These are phyloP conservation scores for Procambarus clarkii DNA, from an alignment of 1,140 invertebrate species.

Conservation along the genomic window DNA sequence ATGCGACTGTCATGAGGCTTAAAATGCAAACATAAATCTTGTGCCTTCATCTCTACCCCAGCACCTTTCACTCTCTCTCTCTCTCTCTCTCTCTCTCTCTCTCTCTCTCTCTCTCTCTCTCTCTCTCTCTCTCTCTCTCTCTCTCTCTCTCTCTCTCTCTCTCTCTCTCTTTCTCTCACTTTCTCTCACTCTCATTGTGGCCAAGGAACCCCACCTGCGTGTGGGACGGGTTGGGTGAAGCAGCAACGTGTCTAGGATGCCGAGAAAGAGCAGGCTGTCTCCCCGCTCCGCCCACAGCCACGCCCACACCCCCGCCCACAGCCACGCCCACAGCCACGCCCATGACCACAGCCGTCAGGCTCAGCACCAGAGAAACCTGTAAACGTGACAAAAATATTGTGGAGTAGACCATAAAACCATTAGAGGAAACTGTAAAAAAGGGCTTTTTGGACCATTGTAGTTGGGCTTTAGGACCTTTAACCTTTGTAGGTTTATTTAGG, in stretches of 20 bases:
- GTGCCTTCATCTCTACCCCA: no score
- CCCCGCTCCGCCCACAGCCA: background rate
- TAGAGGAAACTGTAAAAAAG: no score
- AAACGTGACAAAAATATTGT: background rate
- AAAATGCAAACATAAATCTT: no score
- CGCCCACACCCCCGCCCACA: no score
- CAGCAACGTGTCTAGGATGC: background rate
- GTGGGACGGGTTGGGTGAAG: background rate
- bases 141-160: conserved; percentile 28
- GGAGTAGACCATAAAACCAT: no score
- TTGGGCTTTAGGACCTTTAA: no score
- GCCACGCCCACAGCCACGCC: background rate
- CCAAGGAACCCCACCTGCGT: background rate
- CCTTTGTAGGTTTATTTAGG: no score
- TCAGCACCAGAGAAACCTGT: background rate
- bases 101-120: no score
- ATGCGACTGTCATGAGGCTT: no score
- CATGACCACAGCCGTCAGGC: background rate
- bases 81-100: no score
- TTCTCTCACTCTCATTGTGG: background rate
- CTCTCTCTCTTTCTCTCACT: conserved; percentile 6
- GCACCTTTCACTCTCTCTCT: no score
- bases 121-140: background rate
- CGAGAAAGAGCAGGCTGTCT: background rate
- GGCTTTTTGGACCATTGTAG: no score